These are phyloP conservation scores for Pseudanteris insignis DNA, from an alignment of 2,888 invertebrate species.

Conservation along the genomic window DNA sequence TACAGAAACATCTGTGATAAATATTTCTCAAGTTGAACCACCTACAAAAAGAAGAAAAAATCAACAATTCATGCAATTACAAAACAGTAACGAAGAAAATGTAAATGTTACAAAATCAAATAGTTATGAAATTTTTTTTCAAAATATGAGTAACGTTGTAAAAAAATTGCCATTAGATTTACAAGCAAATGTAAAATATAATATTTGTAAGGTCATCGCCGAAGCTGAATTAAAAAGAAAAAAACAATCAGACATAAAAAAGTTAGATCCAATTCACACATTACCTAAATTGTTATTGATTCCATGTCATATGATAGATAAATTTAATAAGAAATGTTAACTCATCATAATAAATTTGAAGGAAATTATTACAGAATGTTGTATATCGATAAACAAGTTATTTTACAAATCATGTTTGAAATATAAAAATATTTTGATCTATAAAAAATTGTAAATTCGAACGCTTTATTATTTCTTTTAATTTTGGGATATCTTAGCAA, in stretches of 20 bases:
- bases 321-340: slow-evolving; percentile 35
- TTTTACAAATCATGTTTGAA: too few relatives aligned
- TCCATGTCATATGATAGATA: slow-evolving; percentile 62
- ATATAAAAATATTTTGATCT: too few relatives aligned
- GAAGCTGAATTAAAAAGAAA: slow-evolving; percentile 53
- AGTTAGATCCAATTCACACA: slow-evolving; percentile 50
- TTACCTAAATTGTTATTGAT: slow-evolving; percentile 62
- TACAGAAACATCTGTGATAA: slow-evolving; percentile 34
- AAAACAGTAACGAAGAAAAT: slow-evolving; percentile 18
- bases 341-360: too few relatives aligned
- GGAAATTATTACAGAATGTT: too few relatives aligned
- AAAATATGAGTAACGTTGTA: slow-evolving; percentile 60
- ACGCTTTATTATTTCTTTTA: too few relatives aligned
- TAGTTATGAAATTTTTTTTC: slow-evolving; percentile 58
- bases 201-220: slow-evolving; percentile 59
- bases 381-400: too few relatives aligned
- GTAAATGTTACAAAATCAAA: slow-evolving; percentile 38
- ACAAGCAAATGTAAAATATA: slow-evolving; percentile 61
- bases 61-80: neutral
- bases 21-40: slow-evolving; percentile 25
- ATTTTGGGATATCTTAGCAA: too few relatives aligned
- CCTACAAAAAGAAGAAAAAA: slow-evolving; percentile 35
- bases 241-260: slow-evolving; percentile 39
- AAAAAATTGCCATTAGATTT: slow-evolving; percentile 56
- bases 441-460: too few relatives aligned